These are phyloP conservation scores for Microcebus murinus DNA, from an alignment of 2,113 vertebrate species.

Conservation along the genomic window DNA sequence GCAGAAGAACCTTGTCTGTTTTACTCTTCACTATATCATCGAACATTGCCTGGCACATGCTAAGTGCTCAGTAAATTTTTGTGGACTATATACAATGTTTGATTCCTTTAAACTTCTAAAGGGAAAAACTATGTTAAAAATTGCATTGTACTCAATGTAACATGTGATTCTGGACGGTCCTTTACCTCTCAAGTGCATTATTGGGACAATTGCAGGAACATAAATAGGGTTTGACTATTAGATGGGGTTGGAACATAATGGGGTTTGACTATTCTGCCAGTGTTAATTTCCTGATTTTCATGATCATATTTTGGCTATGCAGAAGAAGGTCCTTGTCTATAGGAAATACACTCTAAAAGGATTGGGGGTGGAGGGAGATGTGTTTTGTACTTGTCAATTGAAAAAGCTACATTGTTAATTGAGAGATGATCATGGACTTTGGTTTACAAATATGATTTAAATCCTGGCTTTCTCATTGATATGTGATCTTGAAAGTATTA, in stretches of 20 bases:
- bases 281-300: not conserved
- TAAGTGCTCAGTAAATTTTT: conserved; percentile 40
- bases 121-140: not conserved
- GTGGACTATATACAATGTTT: not conserved
- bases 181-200: not conserved
- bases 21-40: not conserved
- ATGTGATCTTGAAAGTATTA: conserved; percentile 12
- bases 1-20: not conserved
- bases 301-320: not conserved
- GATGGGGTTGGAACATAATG: too few relatives aligned
- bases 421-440: not conserved
- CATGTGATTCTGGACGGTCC: not conserved
- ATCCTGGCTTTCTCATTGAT: not conserved
- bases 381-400: not conserved
- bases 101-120: conserved; percentile 39
- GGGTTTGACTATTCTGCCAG: not conserved
- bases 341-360: not conserved
- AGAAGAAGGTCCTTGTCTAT: not conserved
- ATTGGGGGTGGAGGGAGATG: not conserved
- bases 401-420: not conserved
- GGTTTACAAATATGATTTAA: not conserved
- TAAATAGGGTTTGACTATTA: not conserved
- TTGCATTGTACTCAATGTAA: not conserved
- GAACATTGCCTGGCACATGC: not conserved
- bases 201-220: not conserved